Evolutionary conservation across 2,113 vertebrate genomes (phyloP), one percentile per base, ranked within the genome.

Genomic region (Poeciliopsis occidentalis): DNA sequence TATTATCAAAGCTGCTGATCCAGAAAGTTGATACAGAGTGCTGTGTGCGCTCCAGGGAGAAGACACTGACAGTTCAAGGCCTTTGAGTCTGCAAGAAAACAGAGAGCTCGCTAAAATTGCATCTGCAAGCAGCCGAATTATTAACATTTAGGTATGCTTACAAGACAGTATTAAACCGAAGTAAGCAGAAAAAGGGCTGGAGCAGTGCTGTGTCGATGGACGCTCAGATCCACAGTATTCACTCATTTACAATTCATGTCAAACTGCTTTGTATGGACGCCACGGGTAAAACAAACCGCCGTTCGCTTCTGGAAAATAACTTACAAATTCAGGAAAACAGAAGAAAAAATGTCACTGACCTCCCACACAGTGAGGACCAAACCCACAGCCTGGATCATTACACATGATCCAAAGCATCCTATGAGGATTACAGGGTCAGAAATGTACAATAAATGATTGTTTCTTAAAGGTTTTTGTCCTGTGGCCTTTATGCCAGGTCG

Each of bases 1-100:
- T 91, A 94, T 95, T 92, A 94, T 94, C 84, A 92, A 92, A 94
- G 89, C 87, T 92, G 91, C 93, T 94, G 92, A 94, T 94, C 85
- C 94, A 93, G 92, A 93, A 92, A 91, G 89, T 93, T 90, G 79
- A 91, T 89, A 41, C 70, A 61, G 78, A 82, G 65, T 62, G 82
- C 74, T 85, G 72, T 64, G 67, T 90, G 83, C 57, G 89, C 91
- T 93, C 87, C 70, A 74, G 91, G 87, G 90, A 85, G 88, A 90
- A 89, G 90, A 90, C 88, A 92, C 89, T 91, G 93, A 92, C 90
- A 93, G 91, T 93, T 92, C 89, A 90, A 94, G 92, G 93, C 92
- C 90, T 92, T 90, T 78, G 82, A 90, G 80, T 92, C 86, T 84
- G 91, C 91, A 93, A 87, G 90, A 92, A 92, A 91, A 87, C 80